Evolutionary conservation across 2,113 vertebrate species (phyloP).

Genomic region (Formicarius rufipectus): DNA sequence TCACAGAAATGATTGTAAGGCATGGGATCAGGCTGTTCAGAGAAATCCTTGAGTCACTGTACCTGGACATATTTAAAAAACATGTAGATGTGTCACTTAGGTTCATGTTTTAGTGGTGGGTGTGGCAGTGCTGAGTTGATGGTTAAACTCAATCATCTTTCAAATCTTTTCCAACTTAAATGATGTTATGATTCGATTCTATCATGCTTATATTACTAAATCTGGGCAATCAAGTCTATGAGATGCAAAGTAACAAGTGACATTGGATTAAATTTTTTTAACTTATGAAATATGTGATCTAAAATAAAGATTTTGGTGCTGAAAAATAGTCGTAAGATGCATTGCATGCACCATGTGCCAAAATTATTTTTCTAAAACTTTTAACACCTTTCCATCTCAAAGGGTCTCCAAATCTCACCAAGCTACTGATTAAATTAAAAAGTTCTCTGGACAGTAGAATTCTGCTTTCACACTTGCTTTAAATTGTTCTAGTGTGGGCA

Average conservation of each 20-base stretch:
- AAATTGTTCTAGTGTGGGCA: not conserved
- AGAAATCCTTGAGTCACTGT: not conserved
- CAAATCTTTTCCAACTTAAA: not conserved
- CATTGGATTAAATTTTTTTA: not conserved
- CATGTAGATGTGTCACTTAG: not conserved
- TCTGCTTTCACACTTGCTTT: not conserved
- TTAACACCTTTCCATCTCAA: not conserved
- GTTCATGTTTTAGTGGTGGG: not conserved
- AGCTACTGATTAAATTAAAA: not conserved
- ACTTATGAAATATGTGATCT: not conserved
- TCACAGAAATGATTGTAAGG: not conserved
- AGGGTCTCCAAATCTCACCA: not conserved
- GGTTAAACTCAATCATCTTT: not conserved
- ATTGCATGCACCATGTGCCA: not conserved
- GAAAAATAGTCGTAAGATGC: not conserved
- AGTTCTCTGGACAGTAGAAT: not conserved
- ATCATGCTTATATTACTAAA: not conserved
- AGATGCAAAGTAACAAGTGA: not conserved
- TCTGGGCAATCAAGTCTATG: not conserved
- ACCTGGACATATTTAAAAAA: not conserved
- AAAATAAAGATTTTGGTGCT: not conserved
- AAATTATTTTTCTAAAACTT: not conserved
- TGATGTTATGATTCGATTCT: not conserved
- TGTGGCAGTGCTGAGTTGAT: not conserved
- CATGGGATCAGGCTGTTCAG: not conserved